Percentiles rank a stretch among this genome's conserved stretches.
These are phyloP conservation scores for Phymanthus crucifer DNA, from an alignment of 92 coral and sea anemone species.

Conservation along the genomic window DNA sequence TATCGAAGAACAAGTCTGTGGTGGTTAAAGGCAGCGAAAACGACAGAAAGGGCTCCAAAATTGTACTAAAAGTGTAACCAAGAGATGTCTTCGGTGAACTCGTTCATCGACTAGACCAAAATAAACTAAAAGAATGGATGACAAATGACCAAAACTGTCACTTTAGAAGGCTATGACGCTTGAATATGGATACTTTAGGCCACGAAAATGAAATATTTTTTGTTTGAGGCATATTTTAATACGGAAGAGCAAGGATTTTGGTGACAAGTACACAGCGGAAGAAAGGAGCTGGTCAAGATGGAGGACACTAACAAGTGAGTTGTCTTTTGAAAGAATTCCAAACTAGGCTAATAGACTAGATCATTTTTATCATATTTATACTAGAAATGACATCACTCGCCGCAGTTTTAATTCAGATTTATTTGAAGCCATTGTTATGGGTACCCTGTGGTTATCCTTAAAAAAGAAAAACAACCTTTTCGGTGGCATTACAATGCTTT, in stretches of 20 bases:
- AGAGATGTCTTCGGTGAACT: not conserved
- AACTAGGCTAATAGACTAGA: not conserved
- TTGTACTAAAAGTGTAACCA: not conserved
- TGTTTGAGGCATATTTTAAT: not conserved
- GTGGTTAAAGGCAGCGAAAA: too few relatives aligned
- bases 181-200: not conserved
- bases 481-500: too few relatives aligned
- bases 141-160: not conserved
- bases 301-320: conserved; percentile 54
- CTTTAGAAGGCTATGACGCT: not conserved
- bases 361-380: not conserved
- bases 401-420: too few relatives aligned
- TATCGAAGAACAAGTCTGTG: not conserved
- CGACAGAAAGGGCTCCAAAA: not conserved
- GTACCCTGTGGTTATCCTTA: not conserved
- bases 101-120: not conserved
- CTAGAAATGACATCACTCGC: too few relatives aligned
- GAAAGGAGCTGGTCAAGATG: conserved; percentile 17
- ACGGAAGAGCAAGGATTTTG: not conserved
- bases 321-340: not conserved
- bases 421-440: conserved; percentile 5
- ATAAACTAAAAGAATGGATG: not conserved
- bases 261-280: not conserved
- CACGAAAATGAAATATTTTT: not conserved
- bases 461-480: too few relatives aligned